phyloP scores from a whole-genome alignment of 2,113 vertebrate genomes.

The western clawed frog (Xenopus tropicalis) region DNA sequence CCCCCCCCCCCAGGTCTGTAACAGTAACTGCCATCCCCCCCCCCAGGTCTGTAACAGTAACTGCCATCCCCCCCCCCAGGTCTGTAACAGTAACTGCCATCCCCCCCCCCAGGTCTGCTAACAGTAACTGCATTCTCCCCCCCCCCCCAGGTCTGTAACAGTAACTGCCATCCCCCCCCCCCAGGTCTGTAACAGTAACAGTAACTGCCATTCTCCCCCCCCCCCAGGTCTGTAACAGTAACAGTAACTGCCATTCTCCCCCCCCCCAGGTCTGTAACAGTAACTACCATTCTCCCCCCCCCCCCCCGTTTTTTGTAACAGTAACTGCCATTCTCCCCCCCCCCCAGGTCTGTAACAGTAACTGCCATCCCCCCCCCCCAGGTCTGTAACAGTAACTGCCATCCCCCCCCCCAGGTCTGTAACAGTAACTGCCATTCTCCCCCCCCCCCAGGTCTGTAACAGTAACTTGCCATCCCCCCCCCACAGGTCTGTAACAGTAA shows the following conservation, averaged over 20 bases:
- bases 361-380: conserved; percentile 80
- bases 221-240: conserved; percentile 85
- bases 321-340: conserved; percentile 85
- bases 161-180: conserved; percentile 78
- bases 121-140: conserved; percentile 76
- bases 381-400: conserved; percentile 82
- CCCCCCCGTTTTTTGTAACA: conserved; percentile 78
- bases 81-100: conserved; percentile 81
- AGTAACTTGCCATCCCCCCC: conserved; percentile 77
- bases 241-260: conserved; percentile 82
- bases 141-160: conserved; percentile 77
- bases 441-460: conserved; percentile 84
- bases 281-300: too few relatives aligned
- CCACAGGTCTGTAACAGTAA: conserved; percentile 89
- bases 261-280: conserved; percentile 86
- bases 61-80: conserved; percentile 82
- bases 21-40: conserved; percentile 79
- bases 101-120: conserved; percentile 80
- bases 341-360: conserved; percentile 76
- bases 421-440: conserved; percentile 82
- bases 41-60: conserved; percentile 76
- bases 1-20: conserved; percentile 80
- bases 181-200: conserved; percentile 85
- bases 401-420: conserved; percentile 79
- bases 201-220: conserved; percentile 85